These are phyloP conservation scores for Hanleya hanleyi DNA, from an alignment of 2,888 invertebrate species.

Conservation along the genomic window DNA sequence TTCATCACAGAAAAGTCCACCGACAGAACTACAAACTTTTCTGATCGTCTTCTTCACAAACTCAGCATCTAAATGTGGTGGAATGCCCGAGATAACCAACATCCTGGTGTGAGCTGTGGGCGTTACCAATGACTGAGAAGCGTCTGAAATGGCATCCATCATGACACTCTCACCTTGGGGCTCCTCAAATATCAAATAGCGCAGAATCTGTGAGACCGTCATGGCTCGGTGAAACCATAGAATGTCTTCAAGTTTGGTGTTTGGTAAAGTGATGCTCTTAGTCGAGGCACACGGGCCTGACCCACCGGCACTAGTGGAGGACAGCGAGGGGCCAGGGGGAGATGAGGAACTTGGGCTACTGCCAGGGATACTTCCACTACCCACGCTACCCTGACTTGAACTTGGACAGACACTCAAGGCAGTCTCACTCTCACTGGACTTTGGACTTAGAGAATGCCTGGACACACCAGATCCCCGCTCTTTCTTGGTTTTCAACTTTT, in stretches of 20 bases:
- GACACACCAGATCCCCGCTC: background rate
- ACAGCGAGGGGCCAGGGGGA: slow-evolving; percentile 26
- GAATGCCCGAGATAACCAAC: slow-evolving; percentile 67
- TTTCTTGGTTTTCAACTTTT: slow-evolving; percentile 67
- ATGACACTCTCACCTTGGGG: slow-evolving; percentile 59
- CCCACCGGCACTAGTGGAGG: slow-evolving; percentile 25
- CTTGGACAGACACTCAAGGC: background rate
- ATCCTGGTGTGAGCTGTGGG: slow-evolving; percentile 64
- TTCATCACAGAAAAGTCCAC: slow-evolving; percentile 67
- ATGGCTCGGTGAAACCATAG: slow-evolving; percentile 69
- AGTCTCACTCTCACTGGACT: slow-evolving; percentile 49
- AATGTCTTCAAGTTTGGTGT: slow-evolving; percentile 61
- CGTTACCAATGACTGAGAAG: slow-evolving; percentile 50
- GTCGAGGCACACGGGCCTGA: background rate
- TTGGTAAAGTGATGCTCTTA: background rate
- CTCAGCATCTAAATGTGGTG: slow-evolving; percentile 49
- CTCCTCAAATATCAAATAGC: slow-evolving; percentile 62
- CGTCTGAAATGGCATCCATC: slow-evolving; percentile 62
- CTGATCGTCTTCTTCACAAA: slow-evolving; percentile 54
- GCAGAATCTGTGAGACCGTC: slow-evolving; percentile 68
- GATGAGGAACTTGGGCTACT: slow-evolving; percentile 30
- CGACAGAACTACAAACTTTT: slow-evolving; percentile 58
- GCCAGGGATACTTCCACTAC: slow-evolving; percentile 1
- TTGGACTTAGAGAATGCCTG: slow-evolving; percentile 18
- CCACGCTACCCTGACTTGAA: background rate